Evolutionary conservation across 2,797 vertebrate species (phyloP), one percentile per base, ranked within the genome.

Genomic region (Delichon dasypus): DNA sequence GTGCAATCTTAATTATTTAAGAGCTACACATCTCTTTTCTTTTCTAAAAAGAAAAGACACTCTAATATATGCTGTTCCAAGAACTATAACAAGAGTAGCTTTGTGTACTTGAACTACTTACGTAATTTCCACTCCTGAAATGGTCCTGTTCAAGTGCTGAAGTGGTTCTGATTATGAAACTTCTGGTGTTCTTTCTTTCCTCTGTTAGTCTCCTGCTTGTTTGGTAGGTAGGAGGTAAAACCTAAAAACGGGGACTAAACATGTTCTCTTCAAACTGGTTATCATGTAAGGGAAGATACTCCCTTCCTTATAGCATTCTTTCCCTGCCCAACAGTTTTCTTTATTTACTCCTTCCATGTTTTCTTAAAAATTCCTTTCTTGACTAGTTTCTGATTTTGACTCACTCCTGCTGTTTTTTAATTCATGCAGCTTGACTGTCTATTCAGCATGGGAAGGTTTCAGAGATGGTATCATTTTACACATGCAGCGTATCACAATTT

Each of bases 1-100:
- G 7, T 51, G 30, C 78, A 65, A 17, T 68, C 66, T 62, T 75
- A 90, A 90, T 94, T 90, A 83, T 73, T 95, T 92, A 89, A 80
- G 51, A 95, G 29, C 29, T 55, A 89, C 64, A 44, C 23, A 54
- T 58, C 10, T 61, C 62, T 83, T 90, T 45, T 68, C 23, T 80
- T 60, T 88, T 80, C 42, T 85, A 57, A 80, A 91, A 93, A 65
- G 42, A 91, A 93, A 29, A 71, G 15, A 57, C 25, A 36, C 19
- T 83, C 26, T 58, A 91, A 22, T 71, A 26, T 74, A 34, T 61
- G 30, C 36, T 74, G 60, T 82, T 90, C 27, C 0, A n/a, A 81
- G 61, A 79, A 42, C n/a, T 61, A 5, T 62, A 93, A 64, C 64
- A 84, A 84, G n/a, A 65, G 50, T 62, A 61, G 45, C 80, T 85